Evolutionary conservation across 2,888 invertebrate genomes (phyloP).

Genomic region (Beris chalybata): DNA sequence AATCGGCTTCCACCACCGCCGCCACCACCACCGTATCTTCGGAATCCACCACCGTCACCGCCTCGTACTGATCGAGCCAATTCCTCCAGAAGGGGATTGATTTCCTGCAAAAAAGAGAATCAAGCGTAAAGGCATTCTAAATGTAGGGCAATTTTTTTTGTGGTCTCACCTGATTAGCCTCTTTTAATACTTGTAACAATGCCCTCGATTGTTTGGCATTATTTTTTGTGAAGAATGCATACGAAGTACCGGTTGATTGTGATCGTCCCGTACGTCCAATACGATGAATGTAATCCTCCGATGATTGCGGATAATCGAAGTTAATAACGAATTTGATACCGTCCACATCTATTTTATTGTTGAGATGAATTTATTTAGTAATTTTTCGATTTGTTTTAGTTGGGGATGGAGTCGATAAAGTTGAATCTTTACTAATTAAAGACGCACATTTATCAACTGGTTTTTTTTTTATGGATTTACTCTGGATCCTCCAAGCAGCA

Average conservation of each 20-base stretch:
- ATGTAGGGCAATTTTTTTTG: neutral
- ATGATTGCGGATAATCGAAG: conserved; percentile 92
- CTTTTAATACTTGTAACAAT: conserved; percentile 80
- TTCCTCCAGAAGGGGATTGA: conserved; percentile 81
- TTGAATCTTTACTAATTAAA: neutral
- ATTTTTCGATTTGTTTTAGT: too few species aligned
- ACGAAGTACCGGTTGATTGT: conserved; percentile 84
- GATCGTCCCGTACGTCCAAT: conserved; percentile 92
- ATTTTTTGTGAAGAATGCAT: conserved; percentile 89
- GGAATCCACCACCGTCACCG: conserved; percentile 39
- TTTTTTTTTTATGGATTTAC: neutral
- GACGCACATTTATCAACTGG: neutral
- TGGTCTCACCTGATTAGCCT: conserved; percentile 79
- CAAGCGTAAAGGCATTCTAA: neutral
- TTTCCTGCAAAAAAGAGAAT: conserved; percentile 47
- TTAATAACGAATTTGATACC: conserved; percentile 95
- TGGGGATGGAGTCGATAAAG: too few species aligned
- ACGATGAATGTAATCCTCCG: conserved; percentile 93
- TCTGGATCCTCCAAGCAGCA: too few species aligned
- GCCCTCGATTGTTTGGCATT: conserved; percentile 87
- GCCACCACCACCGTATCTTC: conserved; percentile 45
- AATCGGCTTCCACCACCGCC: conserved; percentile 34
- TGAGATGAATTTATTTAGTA: neutral
- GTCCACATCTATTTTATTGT: conserved; percentile 71
- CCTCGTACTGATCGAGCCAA: conserved; percentile 65